phyloP scores from a whole-genome alignment of 2,113 vertebrate species.

The Eptesicus fuscus region DNA sequence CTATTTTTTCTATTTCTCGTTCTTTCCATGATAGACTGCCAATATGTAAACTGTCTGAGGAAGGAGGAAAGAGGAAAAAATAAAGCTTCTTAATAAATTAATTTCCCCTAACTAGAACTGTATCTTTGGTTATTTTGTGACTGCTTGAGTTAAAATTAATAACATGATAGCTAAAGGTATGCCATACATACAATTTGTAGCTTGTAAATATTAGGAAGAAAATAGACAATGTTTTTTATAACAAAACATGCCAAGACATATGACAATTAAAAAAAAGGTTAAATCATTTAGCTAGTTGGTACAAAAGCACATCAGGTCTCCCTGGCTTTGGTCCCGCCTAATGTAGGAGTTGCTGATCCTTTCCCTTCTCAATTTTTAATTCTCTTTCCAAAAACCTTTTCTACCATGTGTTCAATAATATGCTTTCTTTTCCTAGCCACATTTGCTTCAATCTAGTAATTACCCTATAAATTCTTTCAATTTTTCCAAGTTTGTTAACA shows the following conservation, averaged over 20 bases:
- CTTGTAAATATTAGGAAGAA: conserved; percentile 28
- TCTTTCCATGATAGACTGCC: background rate
- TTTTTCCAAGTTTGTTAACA: conserved; percentile 26
- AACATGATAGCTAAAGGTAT: background rate
- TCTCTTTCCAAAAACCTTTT: conserved; percentile 24
- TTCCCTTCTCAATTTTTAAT: background rate
- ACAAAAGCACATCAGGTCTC: background rate
- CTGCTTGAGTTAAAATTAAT: conserved; percentile 10
- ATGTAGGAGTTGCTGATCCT: background rate
- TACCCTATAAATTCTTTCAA: conserved; percentile 17
- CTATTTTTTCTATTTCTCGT: conserved; percentile 14
- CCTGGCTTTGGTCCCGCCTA: background rate
- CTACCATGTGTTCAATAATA: background rate
- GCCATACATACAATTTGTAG: background rate
- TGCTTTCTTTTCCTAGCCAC: conserved; percentile 20
- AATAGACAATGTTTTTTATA: background rate
- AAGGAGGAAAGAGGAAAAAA: background rate
- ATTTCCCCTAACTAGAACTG: background rate
- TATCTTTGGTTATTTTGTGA: background rate
- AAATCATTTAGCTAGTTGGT: background rate
- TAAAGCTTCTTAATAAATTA: background rate
- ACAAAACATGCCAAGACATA: background rate
- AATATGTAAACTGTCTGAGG: background rate
- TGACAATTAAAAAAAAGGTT: conserved; percentile 2
- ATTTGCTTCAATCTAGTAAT: conserved; percentile 4